Percentiles rank a stretch among this genome's conserved stretches.
Conservation (phyloP, 2,888 invertebrate genomes). For the Campoletis raptor region DNA sequence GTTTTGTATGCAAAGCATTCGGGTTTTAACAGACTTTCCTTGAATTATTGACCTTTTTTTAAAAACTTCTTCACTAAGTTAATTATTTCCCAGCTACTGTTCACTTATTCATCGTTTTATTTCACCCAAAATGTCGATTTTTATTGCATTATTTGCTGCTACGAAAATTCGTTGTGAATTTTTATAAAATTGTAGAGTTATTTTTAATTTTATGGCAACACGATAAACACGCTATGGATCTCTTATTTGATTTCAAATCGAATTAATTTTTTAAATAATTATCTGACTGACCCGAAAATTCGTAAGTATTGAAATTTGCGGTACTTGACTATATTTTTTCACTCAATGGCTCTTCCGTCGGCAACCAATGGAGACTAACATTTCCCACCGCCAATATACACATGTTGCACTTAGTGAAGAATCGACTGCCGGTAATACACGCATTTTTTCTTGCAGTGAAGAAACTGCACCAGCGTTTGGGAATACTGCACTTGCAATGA, state of each 20-base stretch:
- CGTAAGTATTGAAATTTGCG: background rate
- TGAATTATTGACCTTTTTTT: background rate
- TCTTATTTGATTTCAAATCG: background rate
- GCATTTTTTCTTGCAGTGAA: background rate
- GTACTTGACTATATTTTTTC: background rate
- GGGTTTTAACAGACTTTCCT: background rate
- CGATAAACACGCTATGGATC: background rate
- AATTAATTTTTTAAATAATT: background rate
- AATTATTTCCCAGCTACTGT: background rate
- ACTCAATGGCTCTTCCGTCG: slow-evolving; percentile 27
- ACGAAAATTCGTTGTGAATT: background rate
- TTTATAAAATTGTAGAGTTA: no score
- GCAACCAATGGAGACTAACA: slow-evolving; percentile 32
- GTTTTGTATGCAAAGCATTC: background rate
- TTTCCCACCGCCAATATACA: slow-evolving; percentile 58
- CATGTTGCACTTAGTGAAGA: background rate
- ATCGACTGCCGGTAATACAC: slow-evolving; percentile 56
- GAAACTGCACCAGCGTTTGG: background rate
- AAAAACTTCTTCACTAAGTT: background rate
- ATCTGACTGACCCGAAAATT: background rate
- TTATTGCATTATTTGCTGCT: background rate
- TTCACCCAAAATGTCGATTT: background rate
- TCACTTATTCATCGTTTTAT: background rate
- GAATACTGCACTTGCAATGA: slow-evolving; percentile 11
- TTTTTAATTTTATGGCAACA: background rate